Conservation (phyloP, 2,888 invertebrate genomes). For the Dusona sp. region DNA sequence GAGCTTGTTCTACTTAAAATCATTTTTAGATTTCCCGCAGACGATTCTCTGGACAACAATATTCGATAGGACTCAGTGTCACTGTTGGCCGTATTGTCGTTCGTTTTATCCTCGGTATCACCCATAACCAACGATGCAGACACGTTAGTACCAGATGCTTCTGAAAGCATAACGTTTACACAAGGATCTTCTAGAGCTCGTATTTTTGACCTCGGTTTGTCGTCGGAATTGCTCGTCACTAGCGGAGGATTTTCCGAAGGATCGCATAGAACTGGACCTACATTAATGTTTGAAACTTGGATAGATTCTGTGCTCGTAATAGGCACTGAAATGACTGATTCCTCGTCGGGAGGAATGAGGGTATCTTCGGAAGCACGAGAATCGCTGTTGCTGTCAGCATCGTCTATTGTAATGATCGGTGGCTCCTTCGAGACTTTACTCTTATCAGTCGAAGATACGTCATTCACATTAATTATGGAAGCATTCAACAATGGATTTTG, state of each 20-base stretch:
- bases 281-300: background rate
- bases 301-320: background rate
- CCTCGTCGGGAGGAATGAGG: background rate
- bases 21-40: conserved; percentile 23
- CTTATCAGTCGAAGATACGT: conserved; percentile 26
- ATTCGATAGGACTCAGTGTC: conserved; percentile 34
- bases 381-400: background rate
- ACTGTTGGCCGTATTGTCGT: background rate
- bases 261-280: background rate
- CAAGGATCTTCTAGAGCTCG: conserved; percentile 59
- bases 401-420: conserved; percentile 2
- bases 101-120: background rate
- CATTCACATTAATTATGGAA: background rate
- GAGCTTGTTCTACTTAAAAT: background rate
- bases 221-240: background rate
- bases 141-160: conserved; percentile 17
- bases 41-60: conserved; percentile 17
- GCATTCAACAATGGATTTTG: conserved; percentile 12
- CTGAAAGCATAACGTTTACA: conserved; percentile 44
- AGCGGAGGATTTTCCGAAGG: background rate
- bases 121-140: conserved; percentile 49
- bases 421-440: background rate
- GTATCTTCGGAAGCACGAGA: conserved; percentile 1
- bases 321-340: background rate
- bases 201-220: background rate